phyloP scores from a whole-genome alignment of 2,113 vertebrate species.

The Planiliza haematocheilus region DNA sequence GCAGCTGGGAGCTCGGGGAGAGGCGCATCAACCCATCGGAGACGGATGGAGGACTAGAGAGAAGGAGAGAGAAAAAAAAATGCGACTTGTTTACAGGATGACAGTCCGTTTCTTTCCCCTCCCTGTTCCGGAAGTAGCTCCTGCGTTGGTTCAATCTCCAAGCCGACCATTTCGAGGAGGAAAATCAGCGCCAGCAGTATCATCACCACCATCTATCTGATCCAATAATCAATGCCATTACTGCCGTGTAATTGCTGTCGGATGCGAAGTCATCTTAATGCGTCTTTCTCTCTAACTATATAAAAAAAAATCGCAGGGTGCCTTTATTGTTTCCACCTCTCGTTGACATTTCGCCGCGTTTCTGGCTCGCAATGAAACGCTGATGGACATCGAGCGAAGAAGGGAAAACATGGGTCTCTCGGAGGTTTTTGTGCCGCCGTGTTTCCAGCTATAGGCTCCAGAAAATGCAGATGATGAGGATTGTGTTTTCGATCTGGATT shows the following conservation, averaged over 20 bases:
- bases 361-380: constrained; percentile 48
- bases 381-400: constrained; percentile 69
- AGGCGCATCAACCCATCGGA: constrained; percentile 8
- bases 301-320: constrained; percentile 36
- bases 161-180: constrained; percentile 83
- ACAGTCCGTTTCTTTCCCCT: constrained; percentile 15
- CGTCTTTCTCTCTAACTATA: constrained; percentile 16
- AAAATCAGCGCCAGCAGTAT: constrained; percentile 63
- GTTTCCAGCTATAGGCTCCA: constrained; percentile 29
- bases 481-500: constrained; percentile 60
- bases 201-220: constrained; percentile 66
- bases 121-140: constrained; percentile 83
- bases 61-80: neutral
- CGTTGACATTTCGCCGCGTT: constrained; percentile 15
- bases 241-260: constrained; percentile 51
- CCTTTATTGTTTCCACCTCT: constrained; percentile 23
- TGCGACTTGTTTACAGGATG: constrained; percentile 46
- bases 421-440: constrained; percentile 44
- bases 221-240: constrained; percentile 61
- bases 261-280: constrained; percentile 58
- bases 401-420: constrained; percentile 55
- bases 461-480: constrained; percentile 70
- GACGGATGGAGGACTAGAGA: constrained; percentile 18
- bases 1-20: constrained; percentile 28
- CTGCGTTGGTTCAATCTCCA: constrained; percentile 79